Evolutionary conservation across 1,140 invertebrate genomes (phyloP).

Genomic region (Papilio glaucus): DNA sequence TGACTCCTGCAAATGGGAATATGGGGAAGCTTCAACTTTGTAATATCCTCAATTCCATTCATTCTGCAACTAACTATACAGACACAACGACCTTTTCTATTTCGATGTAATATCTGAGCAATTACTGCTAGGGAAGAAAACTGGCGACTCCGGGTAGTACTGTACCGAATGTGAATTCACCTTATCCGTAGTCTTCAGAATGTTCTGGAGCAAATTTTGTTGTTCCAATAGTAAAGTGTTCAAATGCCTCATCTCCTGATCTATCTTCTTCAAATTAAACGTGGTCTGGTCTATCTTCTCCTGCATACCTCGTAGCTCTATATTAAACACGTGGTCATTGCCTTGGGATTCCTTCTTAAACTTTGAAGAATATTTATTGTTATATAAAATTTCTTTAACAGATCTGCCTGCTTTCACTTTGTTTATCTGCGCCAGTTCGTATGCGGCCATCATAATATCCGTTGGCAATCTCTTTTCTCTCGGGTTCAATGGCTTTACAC

Average conservation of each 20-base stretch:
- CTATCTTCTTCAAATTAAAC: conserved; percentile 77
- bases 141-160: conserved; percentile 58
- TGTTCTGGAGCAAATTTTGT: conserved; percentile 64
- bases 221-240: conserved; percentile 71
- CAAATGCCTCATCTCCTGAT: conserved; percentile 76
- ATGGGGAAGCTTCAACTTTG: no score
- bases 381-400: conserved; percentile 71
- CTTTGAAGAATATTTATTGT: conserved; percentile 68
- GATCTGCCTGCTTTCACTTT: conserved; percentile 72
- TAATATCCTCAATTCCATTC: neutral
- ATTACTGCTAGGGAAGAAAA: conserved; percentile 62
- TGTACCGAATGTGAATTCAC: conserved; percentile 48
- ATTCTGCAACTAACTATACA: neutral
- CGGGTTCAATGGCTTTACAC: conserved; percentile 87
- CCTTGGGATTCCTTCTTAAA: conserved; percentile 65
- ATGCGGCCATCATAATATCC: conserved; percentile 86
- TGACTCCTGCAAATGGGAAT: neutral
- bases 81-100: conserved; percentile 37
- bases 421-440: conserved; percentile 84
- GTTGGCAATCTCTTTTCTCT: conserved; percentile 86
- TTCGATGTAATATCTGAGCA: conserved; percentile 48
- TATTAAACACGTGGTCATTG: conserved; percentile 63
- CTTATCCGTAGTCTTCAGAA: conserved; percentile 61
- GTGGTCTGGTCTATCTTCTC: conserved; percentile 78
- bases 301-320: conserved; percentile 76